A percentile compares a stretch with the other conserved stretches of the same genome.
Evolutionary conservation across 2,113 vertebrate genomes (phyloP).

Genomic region (Chionodraco myersi): DNA sequence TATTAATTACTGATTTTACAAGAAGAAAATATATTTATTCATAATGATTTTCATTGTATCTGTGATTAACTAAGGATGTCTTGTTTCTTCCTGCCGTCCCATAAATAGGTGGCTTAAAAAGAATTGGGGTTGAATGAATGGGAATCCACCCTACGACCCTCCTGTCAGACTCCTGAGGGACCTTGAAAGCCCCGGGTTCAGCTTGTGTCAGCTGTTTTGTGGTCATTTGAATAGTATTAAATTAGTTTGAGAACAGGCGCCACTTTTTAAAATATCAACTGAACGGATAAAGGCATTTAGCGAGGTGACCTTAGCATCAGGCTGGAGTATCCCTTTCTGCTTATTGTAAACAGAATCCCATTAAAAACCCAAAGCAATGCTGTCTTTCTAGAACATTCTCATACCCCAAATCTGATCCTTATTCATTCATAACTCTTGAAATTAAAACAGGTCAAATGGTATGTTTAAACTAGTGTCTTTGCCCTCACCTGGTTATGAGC

Average conservation of each 20-base stretch:
- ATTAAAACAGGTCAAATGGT: not conserved
- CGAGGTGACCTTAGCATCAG: not conserved
- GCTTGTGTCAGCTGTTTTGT: not conserved
- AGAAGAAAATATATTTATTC: not conserved
- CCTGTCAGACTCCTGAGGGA: not conserved
- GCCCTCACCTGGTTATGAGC: slow-evolving; percentile 13
- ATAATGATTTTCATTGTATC: no score
- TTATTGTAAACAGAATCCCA: not conserved
- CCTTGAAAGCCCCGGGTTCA: not conserved
- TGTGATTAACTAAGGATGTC: not conserved
- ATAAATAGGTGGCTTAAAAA: slow-evolving; percentile 10
- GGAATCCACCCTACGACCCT: not conserved
- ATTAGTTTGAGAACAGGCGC: slow-evolving; percentile 2
- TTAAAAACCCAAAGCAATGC: not conserved
- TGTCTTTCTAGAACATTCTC: not conserved
- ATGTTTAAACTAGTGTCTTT: not conserved
- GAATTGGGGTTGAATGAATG: slow-evolving; percentile 6
- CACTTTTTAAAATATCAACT: not conserved
- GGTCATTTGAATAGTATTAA: slow-evolving; percentile 14
- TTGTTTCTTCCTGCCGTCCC: slow-evolving; percentile 6
- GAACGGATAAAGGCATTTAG: not conserved
- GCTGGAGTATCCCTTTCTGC: not conserved
- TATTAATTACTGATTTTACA: not conserved
- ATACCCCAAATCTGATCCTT: not conserved
- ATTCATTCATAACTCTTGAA: slow-evolving; percentile 7